Conservation (phyloP, 2,888 invertebrate genomes). For the Melieria picta region DNA sequence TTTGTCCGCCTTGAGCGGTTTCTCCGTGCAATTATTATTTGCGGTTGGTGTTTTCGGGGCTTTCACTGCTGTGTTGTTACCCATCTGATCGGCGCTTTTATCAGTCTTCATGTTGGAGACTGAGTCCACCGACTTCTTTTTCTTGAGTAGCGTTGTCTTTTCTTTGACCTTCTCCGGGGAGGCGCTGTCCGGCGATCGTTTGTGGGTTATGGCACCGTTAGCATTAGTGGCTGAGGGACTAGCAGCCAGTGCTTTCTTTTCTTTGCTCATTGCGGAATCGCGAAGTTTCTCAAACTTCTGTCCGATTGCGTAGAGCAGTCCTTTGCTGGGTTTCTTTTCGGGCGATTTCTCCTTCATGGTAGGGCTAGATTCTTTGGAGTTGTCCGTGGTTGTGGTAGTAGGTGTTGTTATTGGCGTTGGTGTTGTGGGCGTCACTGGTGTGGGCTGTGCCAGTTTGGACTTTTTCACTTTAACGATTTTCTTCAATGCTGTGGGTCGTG, state of each 20-base stretch:
- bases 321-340: slow-evolving; percentile 73
- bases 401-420: slow-evolving; percentile 47
- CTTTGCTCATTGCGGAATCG: slow-evolving; percentile 67
- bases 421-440: slow-evolving; percentile 52
- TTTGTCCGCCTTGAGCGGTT: slow-evolving; percentile 56
- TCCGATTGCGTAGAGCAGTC: slow-evolving; percentile 79
- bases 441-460: slow-evolving; percentile 56
- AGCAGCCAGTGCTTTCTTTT: slow-evolving; percentile 50
- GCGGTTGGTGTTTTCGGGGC: not conserved
- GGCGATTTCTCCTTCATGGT: slow-evolving; percentile 62
- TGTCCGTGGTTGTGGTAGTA: slow-evolving; percentile 48
- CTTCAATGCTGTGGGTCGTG: slow-evolving; percentile 48
- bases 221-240: slow-evolving; percentile 39
- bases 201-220: slow-evolving; percentile 54
- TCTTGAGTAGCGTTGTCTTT: slow-evolving; percentile 68
- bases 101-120: slow-evolving; percentile 26
- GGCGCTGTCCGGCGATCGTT: slow-evolving; percentile 47
- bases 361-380: slow-evolving; percentile 61
- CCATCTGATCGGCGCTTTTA: not conserved
- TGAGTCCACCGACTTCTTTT: slow-evolving; percentile 56
- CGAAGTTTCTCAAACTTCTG: slow-evolving; percentile 79
- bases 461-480: slow-evolving; percentile 58
- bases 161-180: slow-evolving; percentile 47
- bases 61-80: not conserved
- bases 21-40: slow-evolving; percentile 48